Evolutionary conservation across 2,888 invertebrate species (phyloP).

Genomic region (Ophonus ardosiacus): DNA sequence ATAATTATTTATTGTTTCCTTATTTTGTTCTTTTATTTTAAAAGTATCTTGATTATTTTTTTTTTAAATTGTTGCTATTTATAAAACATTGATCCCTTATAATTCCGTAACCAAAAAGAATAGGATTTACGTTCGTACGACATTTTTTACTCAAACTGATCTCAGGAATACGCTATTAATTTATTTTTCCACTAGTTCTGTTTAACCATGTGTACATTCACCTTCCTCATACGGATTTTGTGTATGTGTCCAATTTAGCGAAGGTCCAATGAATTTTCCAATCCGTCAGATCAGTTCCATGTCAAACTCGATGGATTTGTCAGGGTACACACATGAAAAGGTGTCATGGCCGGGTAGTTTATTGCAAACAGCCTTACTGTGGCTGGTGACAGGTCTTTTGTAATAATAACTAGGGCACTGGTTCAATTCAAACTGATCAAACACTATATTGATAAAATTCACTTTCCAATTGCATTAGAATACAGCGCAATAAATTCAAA

Average conservation of each 20-base stretch:
- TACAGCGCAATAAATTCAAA: slow-evolving; percentile 26
- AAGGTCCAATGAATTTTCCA: slow-evolving; percentile 4
- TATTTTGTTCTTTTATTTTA: too few relatives aligned
- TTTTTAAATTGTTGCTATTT: too few relatives aligned
- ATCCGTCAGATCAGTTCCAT: neutral
- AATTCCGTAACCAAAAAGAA: too few relatives aligned
- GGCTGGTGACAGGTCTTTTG: slow-evolving; percentile 47
- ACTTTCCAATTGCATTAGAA: slow-evolving; percentile 34
- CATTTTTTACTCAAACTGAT: too few relatives aligned
- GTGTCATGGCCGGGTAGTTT: slow-evolving; percentile 33
- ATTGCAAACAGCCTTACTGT: slow-evolving; percentile 5
- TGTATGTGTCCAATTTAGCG: neutral
- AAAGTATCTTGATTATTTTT: too few relatives aligned
- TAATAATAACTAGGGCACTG: slow-evolving; percentile 45
- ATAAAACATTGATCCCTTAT: too few relatives aligned
- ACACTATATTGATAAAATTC: slow-evolving; percentile 39
- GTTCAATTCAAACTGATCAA: slow-evolving; percentile 17
- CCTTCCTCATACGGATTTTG: neutral
- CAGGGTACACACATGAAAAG: slow-evolving; percentile 3
- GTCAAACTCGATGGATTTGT: neutral
- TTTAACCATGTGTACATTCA: too few relatives aligned
- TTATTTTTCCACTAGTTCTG: too few relatives aligned
- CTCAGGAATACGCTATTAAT: too few relatives aligned
- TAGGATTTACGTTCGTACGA: too few relatives aligned
- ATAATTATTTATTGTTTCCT: too few relatives aligned